Base-by-base conservation (phyloP, 2,888 invertebrate species). In the Melikaiella ostensackeni region DNA sequence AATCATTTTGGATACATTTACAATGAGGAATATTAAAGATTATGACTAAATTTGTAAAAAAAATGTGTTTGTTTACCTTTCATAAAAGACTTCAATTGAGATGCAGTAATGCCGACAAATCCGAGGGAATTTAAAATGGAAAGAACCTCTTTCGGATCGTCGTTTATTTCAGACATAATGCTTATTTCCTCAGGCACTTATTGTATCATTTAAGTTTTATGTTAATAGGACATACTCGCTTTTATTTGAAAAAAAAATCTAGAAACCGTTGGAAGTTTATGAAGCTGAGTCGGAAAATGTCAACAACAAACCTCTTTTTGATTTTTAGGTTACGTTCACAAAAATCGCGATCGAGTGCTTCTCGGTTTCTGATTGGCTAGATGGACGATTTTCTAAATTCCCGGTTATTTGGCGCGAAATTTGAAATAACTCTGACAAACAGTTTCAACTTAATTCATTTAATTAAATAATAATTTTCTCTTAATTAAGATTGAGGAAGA, bases 31-130 rank as follows among this genome's bases (percentile, higher is more conserved):
- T 55, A 76, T 63, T 57, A 57, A 75, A 33, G 73, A 57, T 61
- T 27, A 70, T 74, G 57, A 50, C 73, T 24, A 11, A 21, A 55
- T 55, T 55, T 55, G 21, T 55, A 11, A 21, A 21, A 11, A 21
- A 21, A 11, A 21, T 9, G 50, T 55, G 4, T 21, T 42, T 21
- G 33, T 80, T 88, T 92, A 96, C 96, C 96, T 93, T 94, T 95
- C 88, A 96, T 95, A 90, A 97, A 96, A 89, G 94, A 95, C 92
- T 96, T 96, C 75, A 96, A 92, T 88, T 96, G 95, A 89, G 94
- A 93, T 24, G 95, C 94, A 79, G 94, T 95, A 83, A 97, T 94
- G 88, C 96, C 96, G 77, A 94, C 93, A 88, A 96, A 96, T 77
- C 96, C 96, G 86, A 96, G 92, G 87, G 95, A 93, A 91, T 96